These are phyloP conservation scores for Struthidea cinerea DNA, from an alignment of 2,113 vertebrate genomes.

Conservation along the genomic window DNA sequence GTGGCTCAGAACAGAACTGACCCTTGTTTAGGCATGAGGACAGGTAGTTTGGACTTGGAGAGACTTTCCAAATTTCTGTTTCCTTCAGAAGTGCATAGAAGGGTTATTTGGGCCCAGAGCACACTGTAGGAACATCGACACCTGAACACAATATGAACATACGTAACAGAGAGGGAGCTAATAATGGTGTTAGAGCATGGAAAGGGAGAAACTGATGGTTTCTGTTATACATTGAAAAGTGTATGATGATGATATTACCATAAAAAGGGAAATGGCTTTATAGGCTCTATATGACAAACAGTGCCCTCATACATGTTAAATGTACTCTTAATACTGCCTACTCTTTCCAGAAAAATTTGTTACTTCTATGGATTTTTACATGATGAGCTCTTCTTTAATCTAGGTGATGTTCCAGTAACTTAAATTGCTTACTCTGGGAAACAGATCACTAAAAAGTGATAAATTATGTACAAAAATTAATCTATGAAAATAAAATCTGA, in stretches of 20 bases:
- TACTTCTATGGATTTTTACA: background rate
- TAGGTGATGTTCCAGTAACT: background rate
- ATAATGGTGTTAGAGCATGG: background rate
- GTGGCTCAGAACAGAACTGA: background rate
- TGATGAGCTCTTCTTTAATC: background rate
- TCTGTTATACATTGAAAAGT: background rate
- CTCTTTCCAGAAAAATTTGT: background rate
- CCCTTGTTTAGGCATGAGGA: background rate
- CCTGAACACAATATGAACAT: background rate
- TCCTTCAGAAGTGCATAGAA: background rate
- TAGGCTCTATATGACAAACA: background rate
- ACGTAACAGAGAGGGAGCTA: background rate
- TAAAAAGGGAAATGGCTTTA: background rate
- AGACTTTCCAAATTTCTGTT: background rate
- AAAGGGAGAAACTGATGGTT: background rate
- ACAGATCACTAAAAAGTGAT: background rate
- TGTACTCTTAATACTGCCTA: background rate
- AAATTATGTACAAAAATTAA: background rate
- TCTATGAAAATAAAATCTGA: background rate
- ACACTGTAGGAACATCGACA: background rate
- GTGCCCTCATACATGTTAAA: background rate
- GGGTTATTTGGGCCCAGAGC: background rate
- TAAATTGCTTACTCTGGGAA: background rate
- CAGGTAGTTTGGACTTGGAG: background rate
- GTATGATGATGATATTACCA: background rate